Evolutionary conservation across 2,888 invertebrate genomes (phyloP), one percentile per base, ranked within the genome.

Genomic region (Cordilura impudica): DNA sequence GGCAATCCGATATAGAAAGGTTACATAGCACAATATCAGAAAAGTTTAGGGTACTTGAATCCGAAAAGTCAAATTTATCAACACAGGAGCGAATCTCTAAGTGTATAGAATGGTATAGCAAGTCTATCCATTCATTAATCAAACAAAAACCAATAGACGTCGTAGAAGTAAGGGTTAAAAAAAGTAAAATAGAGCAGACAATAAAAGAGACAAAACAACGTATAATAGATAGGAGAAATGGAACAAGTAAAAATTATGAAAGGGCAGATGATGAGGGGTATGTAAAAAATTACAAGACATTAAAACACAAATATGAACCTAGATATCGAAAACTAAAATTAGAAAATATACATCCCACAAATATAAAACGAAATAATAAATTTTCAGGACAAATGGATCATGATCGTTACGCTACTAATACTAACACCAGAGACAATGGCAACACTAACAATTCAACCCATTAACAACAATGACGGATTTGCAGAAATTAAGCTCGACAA

Each of bases 231-330:
- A 65, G 31, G 35, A 65, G 29, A 51, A 31, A 65, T 12, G 35
- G 21, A 31, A 65, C 4, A 16, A 14, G 65, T 3, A 10, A 65
- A 10, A 19, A 65, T 31, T 65, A 35, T 16, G 12, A 31, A n/a
- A 63, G 19, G 14, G 31, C 49, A 45, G 51, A 23, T 12, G n/a
- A 23, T 12, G 16, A 61, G n/a, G 7, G 12, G 4, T 61, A 14
- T 26, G 26, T 43, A 7, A 61, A n/a, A 61, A 61, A 51, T n/a
- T 23, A 51, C 3, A 51, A 51, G n/a, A 61, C 66, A 18, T 35
- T 75, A 8, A 78, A 53, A 47, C 75, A 82, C 54, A 79, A 81
- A 63, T 26, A 81, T 31, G 79, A 80, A 65, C 71, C 74, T 58
- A 77, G 71, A 70, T 78, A 76, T 14, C 45, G 61, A 23, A 69